Evolutionary conservation across 2,888 invertebrate species (phyloP).

Genomic region (Shargacucullia verbasci): DNA sequence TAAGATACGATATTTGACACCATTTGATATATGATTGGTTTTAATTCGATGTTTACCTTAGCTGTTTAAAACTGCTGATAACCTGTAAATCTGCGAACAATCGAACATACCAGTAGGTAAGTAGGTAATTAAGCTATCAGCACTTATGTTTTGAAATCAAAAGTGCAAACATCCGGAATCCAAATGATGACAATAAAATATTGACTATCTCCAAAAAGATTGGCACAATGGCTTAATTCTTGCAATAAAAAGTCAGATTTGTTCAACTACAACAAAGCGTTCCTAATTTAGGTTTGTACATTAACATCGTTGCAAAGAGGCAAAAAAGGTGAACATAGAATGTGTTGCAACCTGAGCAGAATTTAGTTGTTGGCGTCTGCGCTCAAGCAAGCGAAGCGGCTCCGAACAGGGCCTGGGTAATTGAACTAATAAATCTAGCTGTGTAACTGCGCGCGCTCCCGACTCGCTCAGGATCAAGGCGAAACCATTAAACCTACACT

Average conservation of each 20-base stretch:
- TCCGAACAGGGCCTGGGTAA: conserved; percentile 82
- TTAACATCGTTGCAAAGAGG: conserved; percentile 56
- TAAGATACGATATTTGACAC: not conserved
- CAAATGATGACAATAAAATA: conserved; percentile 26
- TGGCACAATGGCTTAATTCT: conserved; percentile 23
- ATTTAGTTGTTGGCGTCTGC: conserved; percentile 84
- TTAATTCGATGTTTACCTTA: not conserved
- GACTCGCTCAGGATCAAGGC: conserved; percentile 79
- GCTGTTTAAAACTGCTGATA: not conserved
- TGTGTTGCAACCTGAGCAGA: conserved; percentile 77
- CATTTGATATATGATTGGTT: not conserved
- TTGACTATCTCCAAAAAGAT: conserved; percentile 24
- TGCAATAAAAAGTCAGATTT: conserved; percentile 27
- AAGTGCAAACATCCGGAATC: conserved; percentile 19
- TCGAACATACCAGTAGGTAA: too few relatives aligned
- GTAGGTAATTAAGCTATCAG: too few relatives aligned
- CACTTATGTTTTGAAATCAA: conserved; percentile 15
- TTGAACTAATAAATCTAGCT: conserved; percentile 88
- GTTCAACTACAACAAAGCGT: conserved; percentile 34
- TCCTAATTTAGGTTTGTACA: conserved; percentile 59
- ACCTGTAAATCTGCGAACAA: not conserved
- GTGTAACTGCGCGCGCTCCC: conserved; percentile 74
- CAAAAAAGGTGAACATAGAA: conserved; percentile 65
- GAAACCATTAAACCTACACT: conserved; percentile 81
- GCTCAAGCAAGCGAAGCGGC: conserved; percentile 79